phyloP scores from a whole-genome alignment of 2,888 invertebrate species.

The Cybosia mesomella region DNA sequence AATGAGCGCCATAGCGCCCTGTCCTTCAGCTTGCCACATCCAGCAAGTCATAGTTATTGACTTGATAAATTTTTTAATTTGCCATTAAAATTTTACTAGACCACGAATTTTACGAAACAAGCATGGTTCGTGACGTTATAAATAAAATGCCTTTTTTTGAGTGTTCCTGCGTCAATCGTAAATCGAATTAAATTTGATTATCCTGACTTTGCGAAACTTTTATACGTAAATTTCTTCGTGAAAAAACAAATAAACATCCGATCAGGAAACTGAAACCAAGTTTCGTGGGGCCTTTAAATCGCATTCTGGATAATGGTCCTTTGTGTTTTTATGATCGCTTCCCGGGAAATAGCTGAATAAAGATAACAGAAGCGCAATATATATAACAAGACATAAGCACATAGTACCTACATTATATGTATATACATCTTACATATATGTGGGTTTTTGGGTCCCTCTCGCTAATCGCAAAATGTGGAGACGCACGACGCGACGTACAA shows the following conservation, averaged over 20 bases:
- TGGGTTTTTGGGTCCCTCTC: constrained; percentile 1
- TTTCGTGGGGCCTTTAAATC: constrained; percentile 52
- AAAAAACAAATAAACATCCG: constrained; percentile 51
- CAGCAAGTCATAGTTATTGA: neutral
- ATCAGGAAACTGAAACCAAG: constrained; percentile 42
- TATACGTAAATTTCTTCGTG: constrained; percentile 31
- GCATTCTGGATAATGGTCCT: constrained; percentile 43
- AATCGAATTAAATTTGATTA: constrained; percentile 42
- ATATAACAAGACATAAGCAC: constrained; percentile 21
- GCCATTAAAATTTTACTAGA: neutral
- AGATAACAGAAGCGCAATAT: constrained; percentile 42
- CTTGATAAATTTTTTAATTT: neutral
- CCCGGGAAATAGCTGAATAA: constrained; percentile 49
- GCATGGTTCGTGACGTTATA: neutral
- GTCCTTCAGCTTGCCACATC: too few relatives aligned
- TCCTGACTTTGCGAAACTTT: constrained; percentile 37
- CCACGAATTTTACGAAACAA: neutral
- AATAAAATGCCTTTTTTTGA: constrained; percentile 13
- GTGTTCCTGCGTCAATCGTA: constrained; percentile 12
- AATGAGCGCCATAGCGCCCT: too few relatives aligned
- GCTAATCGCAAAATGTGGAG: constrained; percentile 40
- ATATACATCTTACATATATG: constrained; percentile 6
- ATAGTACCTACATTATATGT: neutral
- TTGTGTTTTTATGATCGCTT: constrained; percentile 54
- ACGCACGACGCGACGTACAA: constrained; percentile 22